These are phyloP conservation scores for Trilocha varians DNA, from an alignment of 2,888 invertebrate species.

Conservation along the genomic window DNA sequence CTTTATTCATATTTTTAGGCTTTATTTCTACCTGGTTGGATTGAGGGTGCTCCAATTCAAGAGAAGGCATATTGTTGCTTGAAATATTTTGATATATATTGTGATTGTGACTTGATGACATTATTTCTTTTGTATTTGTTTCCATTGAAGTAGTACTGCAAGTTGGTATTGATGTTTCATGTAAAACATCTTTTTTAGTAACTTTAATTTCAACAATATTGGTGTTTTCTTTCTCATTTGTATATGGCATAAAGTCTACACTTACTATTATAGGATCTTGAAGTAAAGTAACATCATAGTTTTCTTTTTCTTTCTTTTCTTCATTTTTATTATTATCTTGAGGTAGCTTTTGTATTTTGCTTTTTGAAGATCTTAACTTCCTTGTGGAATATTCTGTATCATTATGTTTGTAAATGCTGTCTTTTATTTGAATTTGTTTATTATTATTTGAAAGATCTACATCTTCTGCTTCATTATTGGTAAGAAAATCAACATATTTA, in stretches of 20 bases:
- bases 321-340: neutral
- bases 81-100: neutral
- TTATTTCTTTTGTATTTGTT: neutral
- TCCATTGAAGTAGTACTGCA: neutral
- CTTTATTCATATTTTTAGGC: neutral
- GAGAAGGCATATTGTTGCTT: neutral
- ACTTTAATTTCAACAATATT: neutral
- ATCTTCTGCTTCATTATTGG: slow-evolving; percentile 39
- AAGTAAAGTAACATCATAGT: neutral
- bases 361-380: neutral
- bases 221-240: neutral
- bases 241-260: neutral
- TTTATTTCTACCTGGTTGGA: neutral
- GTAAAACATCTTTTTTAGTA: neutral
- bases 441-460: slow-evolving; percentile 15
- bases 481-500: slow-evolving; percentile 57
- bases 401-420: neutral
- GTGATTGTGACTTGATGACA: neutral
- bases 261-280: neutral
- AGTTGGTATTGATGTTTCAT: neutral
- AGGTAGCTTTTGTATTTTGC: neutral
- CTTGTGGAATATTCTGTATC: neutral
- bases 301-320: neutral
- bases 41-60: neutral
- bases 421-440: slow-evolving; percentile 11